Evolutionary conservation across 2,113 vertebrate genomes (phyloP).

Genomic region (Dinomys branickii): DNA sequence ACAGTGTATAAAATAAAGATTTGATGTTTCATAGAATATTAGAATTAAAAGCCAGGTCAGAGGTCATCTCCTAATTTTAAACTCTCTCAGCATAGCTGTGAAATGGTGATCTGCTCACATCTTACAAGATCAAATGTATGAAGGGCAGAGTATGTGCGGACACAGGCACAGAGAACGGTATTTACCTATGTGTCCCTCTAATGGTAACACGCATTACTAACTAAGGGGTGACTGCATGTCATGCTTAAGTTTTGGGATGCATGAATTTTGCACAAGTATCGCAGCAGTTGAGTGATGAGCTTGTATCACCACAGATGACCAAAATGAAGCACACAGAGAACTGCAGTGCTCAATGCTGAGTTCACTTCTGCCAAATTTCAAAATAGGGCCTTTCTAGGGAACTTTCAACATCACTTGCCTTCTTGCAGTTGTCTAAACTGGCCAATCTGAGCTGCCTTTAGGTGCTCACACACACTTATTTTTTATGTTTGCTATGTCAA

Average conservation of each 20-base stretch:
- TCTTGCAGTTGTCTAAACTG: neutral
- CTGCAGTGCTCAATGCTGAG: neutral
- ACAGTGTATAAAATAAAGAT: neutral
- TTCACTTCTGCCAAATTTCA: neutral
- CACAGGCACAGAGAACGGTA: neutral
- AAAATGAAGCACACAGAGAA: neutral
- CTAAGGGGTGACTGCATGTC: neutral
- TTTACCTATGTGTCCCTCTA: fast-evolving
- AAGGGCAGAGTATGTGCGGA: neutral
- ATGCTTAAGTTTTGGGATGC: neutral
- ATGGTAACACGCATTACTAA: neutral
- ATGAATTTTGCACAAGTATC: neutral
- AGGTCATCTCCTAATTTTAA: neutral
- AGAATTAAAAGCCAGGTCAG: neutral
- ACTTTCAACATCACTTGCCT: neutral
- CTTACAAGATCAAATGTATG: neutral
- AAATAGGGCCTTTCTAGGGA: neutral
- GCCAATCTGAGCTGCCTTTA: neutral
- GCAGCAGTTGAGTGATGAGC: neutral
- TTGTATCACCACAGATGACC: neutral
- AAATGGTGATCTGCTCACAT: neutral
- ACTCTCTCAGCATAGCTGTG: neutral
- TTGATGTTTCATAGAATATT: neutral
- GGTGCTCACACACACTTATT: neutral
- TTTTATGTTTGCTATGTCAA: slow-evolving; percentile 37